Conservation (phyloP, 2,797 vertebrate species). For the Microctenopoma stevenorrisi region DNA sequence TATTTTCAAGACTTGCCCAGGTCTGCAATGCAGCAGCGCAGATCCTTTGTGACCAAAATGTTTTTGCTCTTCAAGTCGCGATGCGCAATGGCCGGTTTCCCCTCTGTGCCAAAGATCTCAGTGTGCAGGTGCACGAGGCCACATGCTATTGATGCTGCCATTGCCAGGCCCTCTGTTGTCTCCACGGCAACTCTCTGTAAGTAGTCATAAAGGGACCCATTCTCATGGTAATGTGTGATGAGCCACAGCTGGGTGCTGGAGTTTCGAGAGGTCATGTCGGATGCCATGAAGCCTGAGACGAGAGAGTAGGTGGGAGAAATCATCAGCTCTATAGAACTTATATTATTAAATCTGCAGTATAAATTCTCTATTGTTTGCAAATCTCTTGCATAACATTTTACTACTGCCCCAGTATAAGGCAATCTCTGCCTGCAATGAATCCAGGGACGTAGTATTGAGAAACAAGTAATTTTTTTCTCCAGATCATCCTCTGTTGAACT, state of each 20-base stretch:
- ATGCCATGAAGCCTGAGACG: constrained; percentile 86
- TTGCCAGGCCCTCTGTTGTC: constrained; percentile 83
- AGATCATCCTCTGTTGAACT: not conserved
- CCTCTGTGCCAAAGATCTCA: constrained; percentile 87
- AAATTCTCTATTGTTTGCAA: too few relatives aligned
- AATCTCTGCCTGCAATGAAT: not conserved
- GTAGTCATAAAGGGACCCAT: constrained; percentile 88
- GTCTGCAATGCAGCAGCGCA: constrained; percentile 88
- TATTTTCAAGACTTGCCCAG: constrained; percentile 73
- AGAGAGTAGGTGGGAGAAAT: not conserved
- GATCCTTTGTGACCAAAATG: constrained; percentile 86
- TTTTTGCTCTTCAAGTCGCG: constrained; percentile 89
- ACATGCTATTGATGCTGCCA: constrained; percentile 84
- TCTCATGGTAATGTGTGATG: constrained; percentile 89
- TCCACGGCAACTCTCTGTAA: constrained; percentile 86
- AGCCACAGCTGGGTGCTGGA: constrained; percentile 90
- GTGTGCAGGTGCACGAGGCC: constrained; percentile 88
- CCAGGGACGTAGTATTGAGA: not conserved
- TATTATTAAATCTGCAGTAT: not conserved
- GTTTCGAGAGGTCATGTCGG: constrained; percentile 89
- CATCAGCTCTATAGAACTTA: not conserved
- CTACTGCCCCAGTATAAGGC: not conserved
- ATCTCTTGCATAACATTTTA: not conserved
- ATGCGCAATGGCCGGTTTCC: constrained; percentile 87
- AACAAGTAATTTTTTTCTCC: not conserved